Evolutionary conservation across 64 coral and sea anemone species (phyloP), one percentile per base, ranked within the genome.

Genomic region (Acropora tenuis): DNA sequence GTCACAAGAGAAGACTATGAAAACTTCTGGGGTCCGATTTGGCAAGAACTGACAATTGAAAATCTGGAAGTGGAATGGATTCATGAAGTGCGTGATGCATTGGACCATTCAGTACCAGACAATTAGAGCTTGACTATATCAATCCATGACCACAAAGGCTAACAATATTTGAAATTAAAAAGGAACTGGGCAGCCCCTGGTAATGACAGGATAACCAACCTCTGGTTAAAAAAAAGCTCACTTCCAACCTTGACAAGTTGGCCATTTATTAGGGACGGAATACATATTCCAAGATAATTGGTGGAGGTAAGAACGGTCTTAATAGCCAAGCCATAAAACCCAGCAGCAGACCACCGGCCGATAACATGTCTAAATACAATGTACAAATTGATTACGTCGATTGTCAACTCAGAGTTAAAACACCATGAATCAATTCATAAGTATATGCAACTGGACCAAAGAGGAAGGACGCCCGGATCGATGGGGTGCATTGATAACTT

Each of bases 131-230:
- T 55, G 50, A 55, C 50, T n/a, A n/a, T n/a, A n/a, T n/a, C 50
- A 4, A 78, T 78, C 20, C 30, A 18, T 78, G 75, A 47, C 75
- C 75, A 41, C 44, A 78, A 78, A 78, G 75, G 30, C 75, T 47
- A 78, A 41, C 75, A 74, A 78, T 78, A 41, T 47, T 43, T 78
- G 44, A 78, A 78, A 9, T 40, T 41, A 78, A 78, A 78, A 78
- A 78, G 75, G 75, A 78, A 78, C 75, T 78, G 75, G 75, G 5
- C 75, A 78, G 75, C 75, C 75, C 75, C 75, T 78, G 75, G 3
- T 78, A 78, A 78, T 45, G 75, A 78, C 48, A 78, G 44, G 48
- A 78, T 78, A 78, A 78, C 75, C 48, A 78, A 78, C 75, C 44
- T 78, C 44, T 78, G 75, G 75, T 41, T 78, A 47, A 78, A 78